Conservation (phyloP, 2,888 invertebrate genomes). For the Thecocarcelia acutangulata region DNA sequence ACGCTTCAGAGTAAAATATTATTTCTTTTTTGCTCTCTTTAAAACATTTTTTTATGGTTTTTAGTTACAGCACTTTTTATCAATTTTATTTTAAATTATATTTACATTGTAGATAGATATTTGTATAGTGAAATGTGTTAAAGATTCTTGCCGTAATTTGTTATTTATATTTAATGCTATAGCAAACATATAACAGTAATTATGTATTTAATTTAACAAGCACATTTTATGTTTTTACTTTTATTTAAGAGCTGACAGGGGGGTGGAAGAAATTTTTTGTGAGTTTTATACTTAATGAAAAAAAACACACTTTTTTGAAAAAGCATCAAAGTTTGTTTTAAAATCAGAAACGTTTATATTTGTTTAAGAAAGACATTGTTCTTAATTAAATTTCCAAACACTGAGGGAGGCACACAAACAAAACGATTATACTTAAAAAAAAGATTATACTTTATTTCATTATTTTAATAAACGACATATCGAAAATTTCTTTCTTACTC, state of each 20-base stretch:
- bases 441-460: conserved; percentile 32
- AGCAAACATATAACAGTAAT: conserved; percentile 56
- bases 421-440: conserved; percentile 4
- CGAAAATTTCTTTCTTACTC: neutral
- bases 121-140: conserved; percentile 15
- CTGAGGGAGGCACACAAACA: conserved; percentile 27
- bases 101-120: conserved; percentile 34
- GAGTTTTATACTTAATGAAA: neutral
- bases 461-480: conserved; percentile 35
- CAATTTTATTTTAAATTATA: conserved; percentile 58
- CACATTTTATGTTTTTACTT: conserved; percentile 18
- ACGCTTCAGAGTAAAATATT: conserved; percentile 46
- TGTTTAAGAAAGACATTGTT: conserved; percentile 26
- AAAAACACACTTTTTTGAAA: neutral
- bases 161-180: conserved; percentile 36
- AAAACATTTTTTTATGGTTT: conserved; percentile 41
- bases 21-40: conserved; percentile 16
- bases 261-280: conserved; percentile 2
- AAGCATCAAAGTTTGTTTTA: conserved; percentile 14
- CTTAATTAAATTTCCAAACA: conserved; percentile 21
- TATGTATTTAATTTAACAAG: neutral
- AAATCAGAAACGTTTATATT: neutral
- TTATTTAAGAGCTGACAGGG: neutral
- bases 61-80: conserved; percentile 59
- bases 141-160: conserved; percentile 2